Evolutionary conservation across 2,113 vertebrate species (phyloP), one percentile per base, ranked within the genome.

Genomic region (Lepidothrix coronata): DNA sequence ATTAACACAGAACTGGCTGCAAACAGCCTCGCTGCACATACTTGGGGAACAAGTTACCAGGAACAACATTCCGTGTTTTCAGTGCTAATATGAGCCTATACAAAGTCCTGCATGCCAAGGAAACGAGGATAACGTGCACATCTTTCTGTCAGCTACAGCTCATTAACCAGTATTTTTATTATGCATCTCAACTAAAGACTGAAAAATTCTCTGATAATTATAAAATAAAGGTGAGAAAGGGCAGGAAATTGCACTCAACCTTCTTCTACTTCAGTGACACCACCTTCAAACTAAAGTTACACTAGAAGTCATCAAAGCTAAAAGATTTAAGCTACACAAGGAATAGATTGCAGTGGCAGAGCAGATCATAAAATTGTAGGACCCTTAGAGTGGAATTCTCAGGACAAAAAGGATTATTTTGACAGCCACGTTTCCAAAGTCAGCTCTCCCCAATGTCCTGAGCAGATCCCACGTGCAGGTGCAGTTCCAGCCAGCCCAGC

Each of bases 1-100:
- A 97, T 97, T 98, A 98, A 95, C 94, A 96, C 96, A 88, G 33
- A 96, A 97, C 25, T 8, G 97, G 82, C 87, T 97, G 94, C 86
- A 97, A 97, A 97, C 17, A 89, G 89, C 81, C 93, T 76, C 86
- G 3, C 61, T 22, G 85, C 65, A 81, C 71, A 96, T 86, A 78
- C 85, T 87, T 85, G 91, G 85, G 74, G 83, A 96, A 94, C 95
- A 88, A 96, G 95, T 96, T 93, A 96, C 96, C 80, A 95, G 93
- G 93, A 98, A 95, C 91, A 96, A 95, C 84, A 93, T 76, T 54
- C 39, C 70, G 49, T 63, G 75, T 70, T 97, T 96, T 85, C 72
- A 96, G 71, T 49, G 80, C 48, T 91, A 88, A 94, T 48, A 70
- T 46, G 68, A 83, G 86, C 92, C 96, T 49, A 68, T 81, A 94